Evolutionary conservation across 2,797 vertebrate genomes (phyloP).

Genomic region (Rhinophrynus dorsalis): DNA sequence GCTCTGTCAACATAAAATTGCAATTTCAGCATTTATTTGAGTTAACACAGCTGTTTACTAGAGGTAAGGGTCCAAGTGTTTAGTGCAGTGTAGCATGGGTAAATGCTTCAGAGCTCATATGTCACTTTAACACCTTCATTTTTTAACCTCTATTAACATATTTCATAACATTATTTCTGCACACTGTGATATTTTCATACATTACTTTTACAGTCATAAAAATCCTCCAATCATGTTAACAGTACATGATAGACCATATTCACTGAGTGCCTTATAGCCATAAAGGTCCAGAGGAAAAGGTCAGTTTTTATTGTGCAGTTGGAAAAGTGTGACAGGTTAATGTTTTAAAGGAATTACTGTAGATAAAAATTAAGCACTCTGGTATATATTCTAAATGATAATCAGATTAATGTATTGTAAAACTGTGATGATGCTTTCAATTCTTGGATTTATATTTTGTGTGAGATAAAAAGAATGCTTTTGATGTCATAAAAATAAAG

Average conservation of each 20-base stretch:
- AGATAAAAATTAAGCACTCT: too few species aligned
- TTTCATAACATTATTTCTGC: background rate
- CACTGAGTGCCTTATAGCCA: background rate
- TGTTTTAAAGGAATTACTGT: too few species aligned
- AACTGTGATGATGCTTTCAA: too few species aligned
- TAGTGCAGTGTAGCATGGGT: constrained; percentile 11
- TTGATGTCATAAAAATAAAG: too few species aligned
- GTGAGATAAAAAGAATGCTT: too few species aligned
- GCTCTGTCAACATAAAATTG: constrained; percentile 57
- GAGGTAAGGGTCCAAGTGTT: constrained; percentile 13
- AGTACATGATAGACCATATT: constrained; percentile 6
- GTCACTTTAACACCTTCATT: background rate
- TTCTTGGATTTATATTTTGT: too few species aligned
- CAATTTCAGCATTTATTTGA: constrained; percentile 38
- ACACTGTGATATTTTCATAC: background rate
- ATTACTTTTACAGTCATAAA: background rate
- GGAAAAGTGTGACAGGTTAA: too few species aligned
- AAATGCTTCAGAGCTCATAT: constrained; percentile 9
- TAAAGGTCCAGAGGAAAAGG: background rate
- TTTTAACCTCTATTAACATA: background rate
- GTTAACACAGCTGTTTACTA: constrained; percentile 49
- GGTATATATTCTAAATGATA: too few species aligned
- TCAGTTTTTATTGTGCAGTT: background rate
- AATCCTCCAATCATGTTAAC: background rate
- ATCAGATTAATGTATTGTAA: too few species aligned